Conservation (phyloP, 2,797 vertebrate species). For the Eurystomus glaucurus region DNA sequence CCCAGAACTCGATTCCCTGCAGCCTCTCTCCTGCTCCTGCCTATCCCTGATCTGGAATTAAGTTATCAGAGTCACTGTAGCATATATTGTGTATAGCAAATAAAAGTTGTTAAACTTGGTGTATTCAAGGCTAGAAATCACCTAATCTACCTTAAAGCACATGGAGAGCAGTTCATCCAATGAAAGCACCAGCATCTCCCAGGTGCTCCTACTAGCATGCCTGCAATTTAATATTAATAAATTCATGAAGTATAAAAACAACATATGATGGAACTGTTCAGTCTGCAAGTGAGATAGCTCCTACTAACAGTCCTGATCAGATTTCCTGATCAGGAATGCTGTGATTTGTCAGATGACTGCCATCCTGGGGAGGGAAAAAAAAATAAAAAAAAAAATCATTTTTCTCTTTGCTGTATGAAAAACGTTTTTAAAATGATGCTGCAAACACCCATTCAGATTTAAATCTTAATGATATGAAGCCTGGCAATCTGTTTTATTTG, state of each 20-base stretch:
- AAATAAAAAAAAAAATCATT: not conserved
- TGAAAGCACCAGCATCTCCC: not conserved
- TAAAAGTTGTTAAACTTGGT: not conserved
- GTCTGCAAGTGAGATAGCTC: not conserved
- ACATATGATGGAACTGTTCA: not conserved
- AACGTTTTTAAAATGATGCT: not conserved
- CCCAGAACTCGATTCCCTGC: slow-evolving; percentile 23
- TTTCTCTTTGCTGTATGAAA: not conserved
- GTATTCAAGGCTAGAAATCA: not conserved
- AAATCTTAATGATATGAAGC: not conserved
- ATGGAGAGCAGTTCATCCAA: not conserved
- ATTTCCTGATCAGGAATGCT: not conserved
- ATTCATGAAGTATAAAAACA: slow-evolving; percentile 11
- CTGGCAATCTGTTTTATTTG: not conserved
- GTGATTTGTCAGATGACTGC: not conserved
- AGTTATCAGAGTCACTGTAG: slow-evolving; percentile 26
- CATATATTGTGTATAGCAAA: not conserved
- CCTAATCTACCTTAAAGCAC: not conserved
- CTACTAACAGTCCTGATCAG: not conserved
- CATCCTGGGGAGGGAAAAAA: no score
- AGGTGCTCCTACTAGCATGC: not conserved
- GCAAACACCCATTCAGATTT: not conserved
- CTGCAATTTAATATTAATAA: not conserved
- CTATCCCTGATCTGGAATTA: slow-evolving; percentile 35
- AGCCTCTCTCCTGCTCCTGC: slow-evolving; percentile 26